Base-by-base conservation (phyloP, 92 coral and sea anemone species). In the Zoanthus solanderi region DNA sequence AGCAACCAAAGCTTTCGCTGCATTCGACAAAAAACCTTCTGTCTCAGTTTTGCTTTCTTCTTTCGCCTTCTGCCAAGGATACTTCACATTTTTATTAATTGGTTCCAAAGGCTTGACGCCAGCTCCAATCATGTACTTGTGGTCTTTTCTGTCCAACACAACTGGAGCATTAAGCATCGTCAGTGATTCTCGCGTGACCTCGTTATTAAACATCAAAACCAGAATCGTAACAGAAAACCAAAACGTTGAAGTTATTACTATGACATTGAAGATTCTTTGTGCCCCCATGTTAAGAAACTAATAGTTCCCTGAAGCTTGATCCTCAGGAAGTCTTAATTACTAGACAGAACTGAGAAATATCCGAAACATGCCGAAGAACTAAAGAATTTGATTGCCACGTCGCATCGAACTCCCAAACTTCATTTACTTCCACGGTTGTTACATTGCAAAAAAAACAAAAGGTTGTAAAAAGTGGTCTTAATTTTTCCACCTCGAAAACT, bases 171-270 rank as follows among this genome's bases (percentile, higher is more conserved):
- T 95, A 76, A 97, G 95, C 99, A 97, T 95, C 8, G 94, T 94
- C 31, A 97, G 84, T 0, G 98, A 95, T 47, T 97, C 95, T n/a
- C 99, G 90, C 32, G 99, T 94, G 68, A 97, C 84, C 44, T 97
- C 99, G 65, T 90, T 93, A 67, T 93, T 94, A 69, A 93, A 93
- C 99, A 97, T 97, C 17, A 97, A 76, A 76, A 97, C 94, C 9
- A 97, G 78, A 28, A 97, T 89, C n/a, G 98, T 97, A 28, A 96
- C 97, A 50, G 99, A 95, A 72, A 97, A 95, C 99, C 99, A 97
- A 78, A 97, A 97, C 28, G 92, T 90, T 61, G 99, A 94, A 30
- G 99, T 97, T 53, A 97, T 73, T 29, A 93, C 96, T 54, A 97
- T 94, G 6, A 94, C 87, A 89, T 97, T 95, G 89, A 97, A 93